phyloP scores from a whole-genome alignment of 2,888 invertebrate genomes.

The Agrotis segetum region DNA sequence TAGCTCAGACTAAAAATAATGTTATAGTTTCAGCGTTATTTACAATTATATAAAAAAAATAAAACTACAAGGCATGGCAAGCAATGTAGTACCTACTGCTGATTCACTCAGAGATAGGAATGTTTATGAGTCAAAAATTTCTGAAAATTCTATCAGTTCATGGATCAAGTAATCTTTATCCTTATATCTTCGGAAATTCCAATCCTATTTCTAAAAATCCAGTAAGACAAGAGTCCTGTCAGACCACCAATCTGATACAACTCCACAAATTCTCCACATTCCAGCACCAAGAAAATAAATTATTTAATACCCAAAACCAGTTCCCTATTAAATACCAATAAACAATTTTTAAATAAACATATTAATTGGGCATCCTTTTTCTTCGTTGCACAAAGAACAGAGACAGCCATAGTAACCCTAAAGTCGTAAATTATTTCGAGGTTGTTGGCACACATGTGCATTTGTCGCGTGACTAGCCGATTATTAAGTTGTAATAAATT shows the following conservation, averaged over 20 bases:
- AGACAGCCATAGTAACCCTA: constrained; percentile 77
- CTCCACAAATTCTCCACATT: constrained; percentile 66
- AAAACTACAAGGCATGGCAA: neutral
- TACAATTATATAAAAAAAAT: neutral
- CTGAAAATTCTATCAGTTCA: neutral
- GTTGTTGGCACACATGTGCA: constrained; percentile 85
- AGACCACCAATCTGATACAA: constrained; percentile 54
- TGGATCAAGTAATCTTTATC: neutral
- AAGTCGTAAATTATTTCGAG: constrained; percentile 86
- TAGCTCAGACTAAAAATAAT: neutral
- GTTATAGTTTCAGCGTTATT: neutral
- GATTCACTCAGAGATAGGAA: neutral
- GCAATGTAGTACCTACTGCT: neutral
- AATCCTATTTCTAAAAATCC: constrained; percentile 40
- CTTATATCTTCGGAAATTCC: constrained; percentile 27
- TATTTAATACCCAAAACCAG: constrained; percentile 61
- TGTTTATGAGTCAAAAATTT: no score
- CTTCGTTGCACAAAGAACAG: constrained; percentile 60
- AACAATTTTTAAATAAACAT: constrained; percentile 85
- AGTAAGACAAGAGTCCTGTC: constrained; percentile 58
- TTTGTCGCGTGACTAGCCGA: constrained; percentile 84
- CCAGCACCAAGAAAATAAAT: constrained; percentile 71
- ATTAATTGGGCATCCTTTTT: constrained; percentile 69
- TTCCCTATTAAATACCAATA: constrained; percentile 85
- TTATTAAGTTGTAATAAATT: constrained; percentile 90